Evolutionary conservation across 2,113 vertebrate species (phyloP), one percentile per base, ranked within the genome.

Genomic region (Pollachius pollachius): DNA sequence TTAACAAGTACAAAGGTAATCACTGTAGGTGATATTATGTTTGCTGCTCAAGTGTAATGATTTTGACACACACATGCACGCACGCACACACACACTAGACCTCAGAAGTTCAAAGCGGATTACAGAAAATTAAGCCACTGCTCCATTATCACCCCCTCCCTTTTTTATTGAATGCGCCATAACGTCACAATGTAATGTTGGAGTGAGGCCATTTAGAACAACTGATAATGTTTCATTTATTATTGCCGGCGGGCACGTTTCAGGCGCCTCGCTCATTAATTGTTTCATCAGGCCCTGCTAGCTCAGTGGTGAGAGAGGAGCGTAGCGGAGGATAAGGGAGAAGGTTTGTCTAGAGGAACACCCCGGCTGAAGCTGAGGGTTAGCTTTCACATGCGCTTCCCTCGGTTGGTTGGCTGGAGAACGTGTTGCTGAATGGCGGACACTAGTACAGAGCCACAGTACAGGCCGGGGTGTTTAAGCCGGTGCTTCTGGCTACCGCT

Each of bases 251-350:
- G 37, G 77, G 87, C 63, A 18, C 73, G 64, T 76, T 72, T 48
- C 41, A 71, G 25, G 85, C 74, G 75, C 23, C 75, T 79, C 72
- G 74, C 79, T 85, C 87, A 79, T 86, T 80, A 82, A 85, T 79
- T 75, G 69, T 82, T 82, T 77, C 78, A 82, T 83, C 30, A 21
- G 82, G 74, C 74, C 62, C 80, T 80, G 75, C 77, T 79, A 75
- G 62, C 25, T 78, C 18, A 65, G 76, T 59, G 34, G 34, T 58
- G 62, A 60, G 52, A 77, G 60, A 30, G 69, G 69, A 68, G 41
- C 73, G 71, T 63, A 21, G 62, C 30, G 18, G 25, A 13, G 60
- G 19, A 21, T 52, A 61, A 65, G 73, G 78, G 41, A 48, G 41
- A 48, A 12, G 41, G 41, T 48, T 13, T 48, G 41, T 48, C 41